A percentile compares a stretch with the other conserved stretches of the same genome.
Evolutionary conservation across 2,113 vertebrate species (phyloP).

Genomic region (Tauraco erythrolophus): DNA sequence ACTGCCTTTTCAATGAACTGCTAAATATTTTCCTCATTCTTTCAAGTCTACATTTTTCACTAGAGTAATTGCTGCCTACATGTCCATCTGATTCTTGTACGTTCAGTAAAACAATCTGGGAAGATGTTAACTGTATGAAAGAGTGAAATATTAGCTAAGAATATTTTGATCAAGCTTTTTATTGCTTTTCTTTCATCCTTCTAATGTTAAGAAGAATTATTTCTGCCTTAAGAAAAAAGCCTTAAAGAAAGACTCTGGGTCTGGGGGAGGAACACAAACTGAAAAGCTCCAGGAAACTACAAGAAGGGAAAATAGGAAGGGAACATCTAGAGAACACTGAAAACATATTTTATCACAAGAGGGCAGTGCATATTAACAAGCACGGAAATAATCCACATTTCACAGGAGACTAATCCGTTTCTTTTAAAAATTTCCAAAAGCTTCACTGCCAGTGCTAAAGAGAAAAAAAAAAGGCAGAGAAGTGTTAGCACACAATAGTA

Average conservation of each 20-base stretch:
- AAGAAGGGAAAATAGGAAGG: neutral
- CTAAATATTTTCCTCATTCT: neutral
- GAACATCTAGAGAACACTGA: neutral
- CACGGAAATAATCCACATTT: neutral
- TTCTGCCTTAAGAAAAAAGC: neutral
- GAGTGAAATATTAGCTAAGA: neutral
- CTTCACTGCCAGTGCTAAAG: neutral
- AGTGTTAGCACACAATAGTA: fast-evolving
- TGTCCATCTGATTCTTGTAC: neutral
- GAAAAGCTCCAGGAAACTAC: neutral
- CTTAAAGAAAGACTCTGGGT: neutral
- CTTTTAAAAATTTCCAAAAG: neutral
- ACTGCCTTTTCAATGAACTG: neutral
- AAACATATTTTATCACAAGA: conserved; percentile 33
- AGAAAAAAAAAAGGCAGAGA: neutral
- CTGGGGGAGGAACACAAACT: neutral
- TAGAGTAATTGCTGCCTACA: neutral
- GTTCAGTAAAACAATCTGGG: neutral
- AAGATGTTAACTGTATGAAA: neutral
- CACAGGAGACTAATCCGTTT: neutral
- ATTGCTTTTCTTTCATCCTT: neutral
- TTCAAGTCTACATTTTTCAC: neutral
- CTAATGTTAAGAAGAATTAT: neutral
- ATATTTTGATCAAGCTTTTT: neutral
- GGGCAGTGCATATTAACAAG: conserved; percentile 49